Evolutionary conservation across 2,888 invertebrate genomes (phyloP).

Genomic region (Congeria kusceri): DNA sequence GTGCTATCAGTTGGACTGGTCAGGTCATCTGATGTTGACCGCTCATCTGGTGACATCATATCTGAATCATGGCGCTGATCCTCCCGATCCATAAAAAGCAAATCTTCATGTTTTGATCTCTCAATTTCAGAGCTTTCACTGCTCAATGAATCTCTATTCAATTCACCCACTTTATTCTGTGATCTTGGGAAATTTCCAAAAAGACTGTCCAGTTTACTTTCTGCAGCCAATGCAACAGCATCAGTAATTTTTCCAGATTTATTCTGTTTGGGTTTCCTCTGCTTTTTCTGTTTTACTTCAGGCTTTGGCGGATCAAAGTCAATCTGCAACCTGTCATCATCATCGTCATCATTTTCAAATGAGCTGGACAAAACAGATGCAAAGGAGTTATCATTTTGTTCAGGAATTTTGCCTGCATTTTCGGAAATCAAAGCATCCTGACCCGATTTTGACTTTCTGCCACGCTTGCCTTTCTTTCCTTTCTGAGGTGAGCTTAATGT

Average conservation of each 20-base stretch:
- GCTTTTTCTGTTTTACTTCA: conserved; percentile 54
- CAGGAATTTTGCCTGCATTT: conserved; percentile 24
- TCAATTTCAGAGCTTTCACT: conserved; percentile 62
- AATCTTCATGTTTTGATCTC: conserved; percentile 59
- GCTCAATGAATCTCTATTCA: conserved; percentile 58
- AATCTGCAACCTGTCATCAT: conserved; percentile 60
- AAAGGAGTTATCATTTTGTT: conserved; percentile 42
- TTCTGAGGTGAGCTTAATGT: conserved; percentile 37
- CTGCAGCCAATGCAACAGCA: conserved; percentile 54
- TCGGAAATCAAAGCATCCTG: conserved; percentile 44
- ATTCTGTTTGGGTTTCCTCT: conserved; percentile 51
- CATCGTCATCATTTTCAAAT: conserved; percentile 64
- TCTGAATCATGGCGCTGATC: conserved; percentile 66
- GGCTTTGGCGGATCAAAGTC: conserved; percentile 64
- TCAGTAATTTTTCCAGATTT: conserved; percentile 52
- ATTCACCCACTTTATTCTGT: conserved; percentile 54
- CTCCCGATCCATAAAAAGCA: conserved; percentile 60
- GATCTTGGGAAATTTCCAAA: conserved; percentile 44
- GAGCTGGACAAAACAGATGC: conserved; percentile 47
- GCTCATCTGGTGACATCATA: conserved; percentile 65
- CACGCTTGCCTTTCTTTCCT: conserved; percentile 47
- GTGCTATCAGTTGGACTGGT: conserved; percentile 50
- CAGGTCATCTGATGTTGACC: conserved; percentile 57
- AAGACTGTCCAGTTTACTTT: conserved; percentile 54
- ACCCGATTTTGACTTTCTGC: conserved; percentile 50